Conservation (phyloP, 2,797 vertebrate species). For the Lutjanus argentimaculatus region DNA sequence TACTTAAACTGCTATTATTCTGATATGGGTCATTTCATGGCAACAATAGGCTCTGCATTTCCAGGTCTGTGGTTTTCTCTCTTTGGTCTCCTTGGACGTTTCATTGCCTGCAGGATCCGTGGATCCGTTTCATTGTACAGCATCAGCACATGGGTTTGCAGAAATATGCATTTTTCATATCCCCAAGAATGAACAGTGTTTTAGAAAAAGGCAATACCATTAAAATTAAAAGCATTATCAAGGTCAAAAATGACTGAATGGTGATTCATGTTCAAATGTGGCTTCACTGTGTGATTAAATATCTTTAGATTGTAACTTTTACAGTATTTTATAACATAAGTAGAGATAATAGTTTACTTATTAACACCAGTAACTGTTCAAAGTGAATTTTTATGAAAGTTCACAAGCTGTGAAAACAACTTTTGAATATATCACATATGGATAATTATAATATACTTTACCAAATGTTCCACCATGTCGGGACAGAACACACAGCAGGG, state of each 20-base stretch:
- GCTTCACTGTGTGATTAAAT: background rate
- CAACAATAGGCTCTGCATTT: constrained; percentile 65
- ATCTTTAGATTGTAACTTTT: background rate
- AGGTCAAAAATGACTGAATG: background rate
- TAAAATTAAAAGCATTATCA: constrained; percentile 3
- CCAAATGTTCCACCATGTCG: constrained; percentile 3
- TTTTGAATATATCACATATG: background rate
- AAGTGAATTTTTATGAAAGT: background rate
- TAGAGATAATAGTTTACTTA: background rate
- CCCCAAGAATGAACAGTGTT: background rate
- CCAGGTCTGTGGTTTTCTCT: constrained; percentile 57
- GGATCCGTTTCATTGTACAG: constrained; percentile 40
- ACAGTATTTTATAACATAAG: background rate
- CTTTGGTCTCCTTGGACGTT: constrained; percentile 56
- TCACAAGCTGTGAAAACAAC: background rate
- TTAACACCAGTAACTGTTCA: background rate
- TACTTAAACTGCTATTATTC: constrained; percentile 80
- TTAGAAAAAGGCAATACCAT: background rate
- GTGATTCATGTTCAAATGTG: background rate
- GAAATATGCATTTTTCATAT: constrained; percentile 45
- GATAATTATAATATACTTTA: constrained; percentile 10
- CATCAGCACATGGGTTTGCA: constrained; percentile 50
- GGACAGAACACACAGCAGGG: constrained; percentile 11
- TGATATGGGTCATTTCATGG: constrained; percentile 80
- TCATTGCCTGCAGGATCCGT: constrained; percentile 45